Base-by-base conservation (phyloP, 2,797 vertebrate species). In the Tapirus indicus region DNA sequence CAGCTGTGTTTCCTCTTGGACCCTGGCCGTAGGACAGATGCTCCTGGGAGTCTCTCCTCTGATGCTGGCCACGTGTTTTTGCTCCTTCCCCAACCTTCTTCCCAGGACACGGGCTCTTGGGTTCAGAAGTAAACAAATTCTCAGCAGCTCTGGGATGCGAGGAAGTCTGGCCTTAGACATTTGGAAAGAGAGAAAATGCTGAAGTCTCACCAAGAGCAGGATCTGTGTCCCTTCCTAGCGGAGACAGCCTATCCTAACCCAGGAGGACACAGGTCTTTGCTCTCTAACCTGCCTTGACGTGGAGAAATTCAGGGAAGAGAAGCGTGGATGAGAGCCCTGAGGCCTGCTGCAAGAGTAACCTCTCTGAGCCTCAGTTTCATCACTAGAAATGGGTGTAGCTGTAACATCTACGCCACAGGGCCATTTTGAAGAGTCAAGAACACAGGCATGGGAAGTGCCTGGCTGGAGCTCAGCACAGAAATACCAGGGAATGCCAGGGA, bases 1-100 rank as follows among this genome's bases (percentile, higher is more conserved):
- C 72, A 71, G 96, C 98, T 98, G 84, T 95, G 96, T 94, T 97
- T 98, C 96, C 96, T 98, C 98, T 97, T 98, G 97, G 97, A 96
- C 58, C 94, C 94, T 84, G 78, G 97, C 56, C 7, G 32, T 69
- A 90, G 96, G 79, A 91, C 23, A 93, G 69, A 71, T 72, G 79
- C 95, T 86, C 74, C 69, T 52, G 64, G 91, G 97, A 96, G 79
- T 72, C 49, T 93, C 94, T 83, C 58, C 92, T 95, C 96, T 96
- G 96, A 98, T 84, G 72, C 94, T 94, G 96, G 95, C 96, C 97
- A 95, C 95, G 47, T 98, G 97, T 96, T 97, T 96, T 98, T 97
- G 94, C 74, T 89, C 96, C 91, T 96, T 52, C 83, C 91, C 84
- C 88, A 56, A 88, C 64, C 87, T 92, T 82, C 95, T 97, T 87